These are phyloP conservation scores for Drepana arcuata DNA, from an alignment of 1,140 invertebrate genomes.

Conservation along the genomic window DNA sequence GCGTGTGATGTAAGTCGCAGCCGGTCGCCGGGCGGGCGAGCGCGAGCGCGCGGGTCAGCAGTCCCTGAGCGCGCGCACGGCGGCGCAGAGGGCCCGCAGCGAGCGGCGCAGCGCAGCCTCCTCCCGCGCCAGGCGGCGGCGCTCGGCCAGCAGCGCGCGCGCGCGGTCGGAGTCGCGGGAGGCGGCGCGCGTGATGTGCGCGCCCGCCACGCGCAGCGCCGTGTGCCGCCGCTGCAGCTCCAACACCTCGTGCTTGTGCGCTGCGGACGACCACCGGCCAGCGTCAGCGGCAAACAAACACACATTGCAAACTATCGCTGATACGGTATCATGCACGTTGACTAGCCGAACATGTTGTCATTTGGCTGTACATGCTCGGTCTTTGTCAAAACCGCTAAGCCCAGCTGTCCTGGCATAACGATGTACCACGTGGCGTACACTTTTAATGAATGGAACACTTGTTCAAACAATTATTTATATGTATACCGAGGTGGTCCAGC, in stretches of 20 bases:
- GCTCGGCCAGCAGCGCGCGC: constrained; percentile 37
- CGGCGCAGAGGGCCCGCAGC: constrained; percentile 25
- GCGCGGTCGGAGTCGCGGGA: constrained; percentile 40
- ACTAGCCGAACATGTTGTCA: too few species aligned
- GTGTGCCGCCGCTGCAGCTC: constrained; percentile 41
- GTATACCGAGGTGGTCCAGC: too few species aligned
- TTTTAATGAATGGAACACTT: too few species aligned
- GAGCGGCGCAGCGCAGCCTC: constrained; percentile 27
- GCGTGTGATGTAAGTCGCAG: background rate
- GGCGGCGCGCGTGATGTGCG: constrained; percentile 35
- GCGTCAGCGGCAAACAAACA: too few species aligned
- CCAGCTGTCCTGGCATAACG: too few species aligned
- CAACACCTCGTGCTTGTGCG: constrained; percentile 31
- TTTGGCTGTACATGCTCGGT: background rate
- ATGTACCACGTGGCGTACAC: too few species aligned
- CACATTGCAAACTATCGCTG: too few species aligned
- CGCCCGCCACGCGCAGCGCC: constrained; percentile 33
- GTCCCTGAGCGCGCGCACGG: constrained; percentile 32
- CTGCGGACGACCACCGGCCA: constrained; percentile 29
- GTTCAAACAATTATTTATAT: background rate
- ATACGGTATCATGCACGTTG: too few species aligned
- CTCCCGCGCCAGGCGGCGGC: constrained; percentile 33
- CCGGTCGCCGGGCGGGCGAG: background rate
- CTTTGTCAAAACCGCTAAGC: background rate
- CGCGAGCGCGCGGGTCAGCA: constrained; percentile 6